phyloP scores from a whole-genome alignment of 1,140 invertebrate genomes.

The Druon quercuslanigerum region DNA sequence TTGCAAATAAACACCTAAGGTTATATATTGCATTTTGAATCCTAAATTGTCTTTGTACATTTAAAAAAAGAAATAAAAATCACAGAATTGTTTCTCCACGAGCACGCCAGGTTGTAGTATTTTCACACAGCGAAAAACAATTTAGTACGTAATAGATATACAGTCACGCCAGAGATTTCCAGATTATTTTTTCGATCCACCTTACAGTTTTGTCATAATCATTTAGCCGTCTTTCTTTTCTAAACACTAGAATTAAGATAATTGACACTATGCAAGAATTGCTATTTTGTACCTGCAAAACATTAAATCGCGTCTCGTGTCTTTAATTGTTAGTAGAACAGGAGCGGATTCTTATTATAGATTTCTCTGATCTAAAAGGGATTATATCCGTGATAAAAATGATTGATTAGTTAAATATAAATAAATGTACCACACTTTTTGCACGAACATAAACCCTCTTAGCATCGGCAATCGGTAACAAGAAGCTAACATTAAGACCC shows the following conservation, averaged over 20 bases:
- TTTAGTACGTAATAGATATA: constrained; percentile 15
- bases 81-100: constrained; percentile 2
- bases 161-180: neutral
- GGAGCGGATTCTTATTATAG: no score
- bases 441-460: no score
- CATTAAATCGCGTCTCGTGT: neutral
- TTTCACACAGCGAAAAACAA: neutral
- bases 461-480: no score
- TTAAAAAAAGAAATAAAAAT: constrained; percentile 6
- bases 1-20: neutral
- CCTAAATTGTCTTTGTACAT: constrained; percentile 3
- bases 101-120: neutral
- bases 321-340: neutral
- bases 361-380: neutral
- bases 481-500: no score
- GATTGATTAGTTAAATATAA: no score
- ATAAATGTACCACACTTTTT: no score
- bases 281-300: neutral
- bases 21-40: constrained; percentile 11
- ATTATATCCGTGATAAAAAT: no score
- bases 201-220: constrained; percentile 4
- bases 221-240: constrained; percentile 2
- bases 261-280: neutral
- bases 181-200: constrained; percentile 20
- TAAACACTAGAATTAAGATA: neutral